Base-by-base conservation (phyloP, 2,113 vertebrate genomes). In the Ifrita kowaldi region DNA sequence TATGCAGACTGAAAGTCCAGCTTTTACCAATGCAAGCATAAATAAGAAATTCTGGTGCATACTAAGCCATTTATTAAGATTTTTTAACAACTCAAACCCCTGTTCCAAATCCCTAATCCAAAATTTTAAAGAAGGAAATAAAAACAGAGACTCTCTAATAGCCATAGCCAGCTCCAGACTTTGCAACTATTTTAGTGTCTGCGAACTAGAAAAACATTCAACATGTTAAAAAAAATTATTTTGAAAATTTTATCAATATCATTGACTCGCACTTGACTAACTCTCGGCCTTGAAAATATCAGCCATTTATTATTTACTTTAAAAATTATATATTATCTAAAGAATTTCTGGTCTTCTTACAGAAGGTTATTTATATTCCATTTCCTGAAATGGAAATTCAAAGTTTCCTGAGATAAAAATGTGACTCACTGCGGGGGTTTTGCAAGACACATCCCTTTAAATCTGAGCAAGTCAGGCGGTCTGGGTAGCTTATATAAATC, bases 371-470 rank as follows among this genome's bases (percentile, higher is more conserved):
- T 95, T 94, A 79, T 89, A 94, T 32, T 79, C 42, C 3, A n/a
- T 74, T 97, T 94, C 87, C 91, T 80, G 84, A 95, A 91, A 95
- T 41, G 70, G 73, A 91, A 91, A 94, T 82, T 68, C 74, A 53
- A 76, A 75, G 67, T 79, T 94, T 91, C 70, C 84, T 50, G 27
- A 91, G 57, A 91, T 41, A 92, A 87, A 84, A 91, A 63, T 57
- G 59, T 93, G 87, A 93, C 87, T 96, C 94, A 90, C 47, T 73
- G 70, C 30, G 73, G 65, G 44, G 78, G 67, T 37, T 88, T 87
- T 94, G 82, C 32, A 78, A 87, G 74, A 89, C 64, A 89, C 32
- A 89, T 78, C 73, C 44, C 77, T 89, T 84, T 75, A 91, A 81
- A 90, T 71, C 84, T 87, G 57, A 84, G 42, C 24, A 68, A 79